Base-by-base conservation (phyloP, 2,113 vertebrate genomes). In the Ceyx melanurus region DNA sequence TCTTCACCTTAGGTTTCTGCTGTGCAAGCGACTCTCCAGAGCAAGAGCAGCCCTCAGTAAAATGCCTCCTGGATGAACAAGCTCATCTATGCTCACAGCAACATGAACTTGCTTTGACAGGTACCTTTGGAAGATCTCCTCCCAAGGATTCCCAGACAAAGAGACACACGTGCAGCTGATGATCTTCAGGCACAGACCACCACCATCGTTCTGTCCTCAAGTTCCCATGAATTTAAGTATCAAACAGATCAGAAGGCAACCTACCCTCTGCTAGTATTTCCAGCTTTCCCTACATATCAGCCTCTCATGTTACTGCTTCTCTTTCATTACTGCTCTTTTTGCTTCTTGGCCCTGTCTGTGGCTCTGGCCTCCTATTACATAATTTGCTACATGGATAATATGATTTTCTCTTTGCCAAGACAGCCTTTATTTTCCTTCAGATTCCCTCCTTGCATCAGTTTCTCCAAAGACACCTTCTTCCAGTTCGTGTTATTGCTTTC, bases 321-420 rank as follows among this genome's bases (percentile, higher is more conserved):
- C 77, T 86, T n/a, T 40, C 62, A 16, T 53, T 31, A 54, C 74
- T 46, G 50, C 42, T 92, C 15, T 45, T 60, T 54, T 4, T 45
- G 82, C 73, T 54, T 64, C 53, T 61, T 35, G 53, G 5, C 43
- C 57, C 57, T 40, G 50, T 26, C 54, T 54, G 5, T 1, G 0
- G 33, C 80, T 37, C 73, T 37, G 26, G 14, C 57, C n/a, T 60
- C 31, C 13, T 0, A 16, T 19, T 31, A 23, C 0, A 0, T 53
- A 5, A 0, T 25, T 83, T 37, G 40, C 68, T 51, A 67, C 28
- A 33, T 2, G 50, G 18, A 19, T 77, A 83, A 12, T 10, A 17
- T 5, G 6, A 11, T 20, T 76, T 60, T 0, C 61, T 21, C 71
- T 37, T 31, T 15, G 50, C 58, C 50, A n/a, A 60, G 23, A 40